Evolutionary conservation across 2,797 vertebrate species (phyloP).

Genomic region (Crenichthys baileyi): DNA sequence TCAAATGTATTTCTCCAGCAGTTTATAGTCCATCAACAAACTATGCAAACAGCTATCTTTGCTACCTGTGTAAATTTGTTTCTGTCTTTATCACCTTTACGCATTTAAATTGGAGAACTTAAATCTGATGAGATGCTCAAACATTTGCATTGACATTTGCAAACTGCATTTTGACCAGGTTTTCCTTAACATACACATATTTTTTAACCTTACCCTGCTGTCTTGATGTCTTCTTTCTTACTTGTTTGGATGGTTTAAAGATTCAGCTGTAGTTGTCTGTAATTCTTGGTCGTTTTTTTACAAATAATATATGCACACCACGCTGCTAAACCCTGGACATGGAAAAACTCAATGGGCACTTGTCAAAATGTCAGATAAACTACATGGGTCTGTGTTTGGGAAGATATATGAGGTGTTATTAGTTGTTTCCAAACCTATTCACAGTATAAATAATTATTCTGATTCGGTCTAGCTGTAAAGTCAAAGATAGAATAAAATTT

Average conservation of each 20-base stretch:
- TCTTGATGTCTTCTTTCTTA: too few species aligned
- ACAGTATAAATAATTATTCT: too few species aligned
- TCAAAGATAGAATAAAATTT: background rate
- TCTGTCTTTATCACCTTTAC: background rate
- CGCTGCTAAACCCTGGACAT: too few species aligned
- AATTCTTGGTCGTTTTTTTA: too few species aligned
- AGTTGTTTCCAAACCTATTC: background rate
- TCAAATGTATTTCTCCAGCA: background rate
- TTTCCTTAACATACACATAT: too few species aligned
- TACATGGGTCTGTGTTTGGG: background rate
- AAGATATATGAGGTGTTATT: background rate
- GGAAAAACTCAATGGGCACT: background rate
- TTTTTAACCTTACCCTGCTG: too few species aligned
- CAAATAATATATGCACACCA: too few species aligned
- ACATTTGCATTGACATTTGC: background rate
- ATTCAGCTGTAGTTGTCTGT: too few species aligned
- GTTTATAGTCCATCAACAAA: background rate
- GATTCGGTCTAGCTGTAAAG: background rate
- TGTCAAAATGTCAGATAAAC: background rate
- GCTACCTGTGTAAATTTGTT: background rate
- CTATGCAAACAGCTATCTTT: background rate
- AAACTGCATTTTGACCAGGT: too few species aligned
- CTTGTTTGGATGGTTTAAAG: too few species aligned
- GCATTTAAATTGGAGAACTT: background rate
- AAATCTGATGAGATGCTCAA: background rate